Evolutionary conservation across 35 echinoderm and acorn worm genomes (phyloP), one percentile per base, ranked within the genome.

Genomic region (Chiridota heheva): DNA sequence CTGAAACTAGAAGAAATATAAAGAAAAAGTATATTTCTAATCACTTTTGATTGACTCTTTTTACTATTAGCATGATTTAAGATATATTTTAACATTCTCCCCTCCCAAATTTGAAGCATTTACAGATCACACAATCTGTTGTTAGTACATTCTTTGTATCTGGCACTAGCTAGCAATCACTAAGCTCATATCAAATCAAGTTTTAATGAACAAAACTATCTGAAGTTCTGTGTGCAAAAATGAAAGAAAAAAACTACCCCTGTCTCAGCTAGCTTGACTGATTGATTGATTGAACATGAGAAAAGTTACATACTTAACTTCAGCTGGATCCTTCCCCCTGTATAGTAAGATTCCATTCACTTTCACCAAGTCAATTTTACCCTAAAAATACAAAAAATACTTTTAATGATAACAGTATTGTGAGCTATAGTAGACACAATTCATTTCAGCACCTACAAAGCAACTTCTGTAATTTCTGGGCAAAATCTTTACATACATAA

Each of bases 311-410:
- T 53, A 72, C 82, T 82, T 91, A 26, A 78, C 40, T 58, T 74
- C 71, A 43, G 45, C 66, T 15, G 92, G 55, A 83, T 96, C 92
- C 65, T 96, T 96, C 24, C 86, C 42, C 60, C 87, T 63, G 53
- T 96, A 96, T 33, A 96, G 41, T 36, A 96, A 64, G 41, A 86
- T 82, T 25, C 63, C 69, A 40, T 70, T 70, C 36, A 76, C 82
- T 45, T 96, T 86, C n/a, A 96, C 86, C 18, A 96, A 36, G 61
- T 96, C 92, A 53, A 96, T 96, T 82, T 89, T 79, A 38, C 92
- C 87, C 89, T 91, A 32, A 33, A 65, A 33, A 56, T 48, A 56
- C 36, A 65, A 17, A 39, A 29, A 45, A 47, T 36, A 55, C 51
- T 25, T 24, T 10, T 20, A 70, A 70, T 36, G 58, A 83, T 27